Evolutionary conservation across 1,140 invertebrate species (phyloP).

Genomic region (Aphis craccivora): DNA sequence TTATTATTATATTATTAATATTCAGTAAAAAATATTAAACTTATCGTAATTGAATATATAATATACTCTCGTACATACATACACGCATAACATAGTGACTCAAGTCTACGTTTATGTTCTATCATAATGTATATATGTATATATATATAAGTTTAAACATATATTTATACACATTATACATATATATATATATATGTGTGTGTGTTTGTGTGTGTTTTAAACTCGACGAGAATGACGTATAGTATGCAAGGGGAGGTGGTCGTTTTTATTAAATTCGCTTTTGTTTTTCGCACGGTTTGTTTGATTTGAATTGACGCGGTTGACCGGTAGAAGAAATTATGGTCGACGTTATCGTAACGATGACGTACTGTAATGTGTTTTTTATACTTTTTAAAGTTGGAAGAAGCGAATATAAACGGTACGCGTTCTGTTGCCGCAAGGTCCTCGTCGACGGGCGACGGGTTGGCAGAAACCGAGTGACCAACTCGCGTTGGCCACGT

Average conservation of each 20-base stretch:
- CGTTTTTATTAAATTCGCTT: neutral
- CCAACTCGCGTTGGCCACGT: constrained; percentile 56
- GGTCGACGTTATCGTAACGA: neutral
- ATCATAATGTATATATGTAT: neutral
- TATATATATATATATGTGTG: neutral
- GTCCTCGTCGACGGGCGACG: constrained; percentile 64
- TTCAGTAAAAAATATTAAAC: constrained; percentile 38
- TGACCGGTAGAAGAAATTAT: neutral
- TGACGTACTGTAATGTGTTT: neutral
- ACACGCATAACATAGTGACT: neutral
- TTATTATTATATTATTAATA: constrained; percentile 31
- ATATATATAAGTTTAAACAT: neutral
- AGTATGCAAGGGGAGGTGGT: neutral
- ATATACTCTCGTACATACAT: constrained; percentile 44
- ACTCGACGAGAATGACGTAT: neutral
- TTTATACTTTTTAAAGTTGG: constrained; percentile 30
- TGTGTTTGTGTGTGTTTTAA: neutral
- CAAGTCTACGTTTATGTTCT: neutral
- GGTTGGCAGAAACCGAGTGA: constrained; percentile 59
- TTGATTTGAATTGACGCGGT: constrained; percentile 29
- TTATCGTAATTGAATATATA: constrained; percentile 33
- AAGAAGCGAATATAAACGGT: constrained; percentile 59
- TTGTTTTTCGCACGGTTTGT: constrained; percentile 1
- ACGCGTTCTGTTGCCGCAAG: constrained; percentile 64
- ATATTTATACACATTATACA: neutral